Conservation (phyloP, 1,140 invertebrate genomes). For the Orchestia grillus region DNA sequence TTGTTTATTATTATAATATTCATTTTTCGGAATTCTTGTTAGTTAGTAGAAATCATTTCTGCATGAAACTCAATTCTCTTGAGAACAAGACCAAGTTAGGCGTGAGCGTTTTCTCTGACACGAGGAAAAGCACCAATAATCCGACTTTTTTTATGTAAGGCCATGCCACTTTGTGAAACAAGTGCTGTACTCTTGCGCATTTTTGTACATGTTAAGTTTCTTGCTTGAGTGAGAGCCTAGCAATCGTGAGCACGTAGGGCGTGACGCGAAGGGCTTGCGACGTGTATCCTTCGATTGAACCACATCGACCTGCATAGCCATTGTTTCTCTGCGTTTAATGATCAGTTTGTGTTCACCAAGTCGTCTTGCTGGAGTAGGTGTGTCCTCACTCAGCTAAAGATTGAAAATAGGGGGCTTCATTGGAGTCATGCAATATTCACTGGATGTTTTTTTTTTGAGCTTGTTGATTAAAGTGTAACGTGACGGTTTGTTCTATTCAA, state of each 20-base stretch:
- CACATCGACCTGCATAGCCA: neutral
- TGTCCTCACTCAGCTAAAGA: neutral
- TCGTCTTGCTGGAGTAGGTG: neutral
- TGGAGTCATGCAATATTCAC: no score
- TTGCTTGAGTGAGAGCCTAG: slow-evolving; percentile 26
- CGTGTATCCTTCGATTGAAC: neutral
- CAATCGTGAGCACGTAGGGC: neutral
- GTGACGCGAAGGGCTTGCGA: neutral
- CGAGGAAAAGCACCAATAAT: neutral
- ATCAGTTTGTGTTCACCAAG: neutral
- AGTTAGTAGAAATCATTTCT: neutral
- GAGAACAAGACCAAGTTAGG: neutral
- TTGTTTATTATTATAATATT: neutral
- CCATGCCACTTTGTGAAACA: slow-evolving; percentile 29
- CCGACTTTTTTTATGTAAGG: neutral
- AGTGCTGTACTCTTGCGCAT: slow-evolving; percentile 37
- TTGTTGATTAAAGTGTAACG: no score
- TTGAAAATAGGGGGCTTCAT: no score
- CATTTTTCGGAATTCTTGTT: neutral
- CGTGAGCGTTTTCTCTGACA: neutral
- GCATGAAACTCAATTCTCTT: neutral
- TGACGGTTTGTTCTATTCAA: neutral
- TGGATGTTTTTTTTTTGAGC: no score
- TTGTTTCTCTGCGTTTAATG: neutral
- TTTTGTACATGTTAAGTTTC: slow-evolving; percentile 33